phyloP scores from a whole-genome alignment of 1,140 invertebrate species.

The Mya arenaria region DNA sequence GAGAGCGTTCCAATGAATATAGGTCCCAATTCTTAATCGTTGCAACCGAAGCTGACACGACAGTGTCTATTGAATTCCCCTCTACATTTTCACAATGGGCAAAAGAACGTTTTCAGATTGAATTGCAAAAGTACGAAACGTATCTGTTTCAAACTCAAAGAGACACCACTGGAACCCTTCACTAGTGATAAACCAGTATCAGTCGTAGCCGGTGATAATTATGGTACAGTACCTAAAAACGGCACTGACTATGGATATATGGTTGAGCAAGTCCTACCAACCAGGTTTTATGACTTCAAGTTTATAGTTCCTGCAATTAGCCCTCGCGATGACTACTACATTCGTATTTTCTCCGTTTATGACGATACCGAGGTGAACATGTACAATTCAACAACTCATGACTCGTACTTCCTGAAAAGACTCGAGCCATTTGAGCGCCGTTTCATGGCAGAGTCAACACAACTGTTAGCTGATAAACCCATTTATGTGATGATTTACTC shows the following conservation, averaged over 20 bases:
- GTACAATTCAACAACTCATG: neutral
- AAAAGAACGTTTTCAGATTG: neutral
- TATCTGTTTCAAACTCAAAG: neutral
- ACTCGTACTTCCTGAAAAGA: neutral
- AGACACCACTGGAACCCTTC: neutral
- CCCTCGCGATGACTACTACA: neutral
- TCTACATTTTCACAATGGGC: neutral
- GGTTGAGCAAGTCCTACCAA: conserved; percentile 18
- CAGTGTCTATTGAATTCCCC: neutral
- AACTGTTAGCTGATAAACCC: neutral
- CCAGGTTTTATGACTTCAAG: neutral
- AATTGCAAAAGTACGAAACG: conserved; percentile 23
- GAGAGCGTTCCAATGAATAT: conserved; percentile 17
- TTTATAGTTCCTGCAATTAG: neutral
- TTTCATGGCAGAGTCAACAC: conserved; percentile 3
- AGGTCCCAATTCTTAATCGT: conserved; percentile 5
- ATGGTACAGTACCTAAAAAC: neutral
- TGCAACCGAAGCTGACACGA: neutral
- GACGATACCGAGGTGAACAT: conserved; percentile 2
- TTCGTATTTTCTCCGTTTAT: neutral
- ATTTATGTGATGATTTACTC: conserved; percentile 7
- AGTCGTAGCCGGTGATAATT: neutral
- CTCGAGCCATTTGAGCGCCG: neutral
- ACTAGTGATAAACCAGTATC: conserved; percentile 23
- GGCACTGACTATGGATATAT: neutral